phyloP scores from a whole-genome alignment of 37 sponge, comb jelly and placozoan genomes.

The Crambe crambe region DNA sequence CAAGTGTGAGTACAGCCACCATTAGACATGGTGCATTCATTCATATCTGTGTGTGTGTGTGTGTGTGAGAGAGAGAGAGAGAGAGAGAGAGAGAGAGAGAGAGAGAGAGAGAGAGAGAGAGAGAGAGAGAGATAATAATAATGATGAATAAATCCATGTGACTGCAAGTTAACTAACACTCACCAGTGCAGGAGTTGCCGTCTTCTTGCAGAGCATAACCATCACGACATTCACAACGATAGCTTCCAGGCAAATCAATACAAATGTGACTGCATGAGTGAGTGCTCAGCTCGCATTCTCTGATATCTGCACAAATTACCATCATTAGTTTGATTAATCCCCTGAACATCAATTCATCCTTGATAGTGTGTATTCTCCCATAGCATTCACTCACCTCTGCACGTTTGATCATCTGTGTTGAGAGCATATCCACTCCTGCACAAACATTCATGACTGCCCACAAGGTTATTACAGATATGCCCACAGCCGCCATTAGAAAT shows the following conservation, averaged over 20 bases:
- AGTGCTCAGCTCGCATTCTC: background rate
- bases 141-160: too few relatives aligned
- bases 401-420: background rate
- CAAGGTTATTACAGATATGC: constrained; percentile 22
- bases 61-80: too few relatives aligned
- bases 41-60: background rate
- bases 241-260: constrained; percentile 12
- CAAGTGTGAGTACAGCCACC: constrained; percentile 8
- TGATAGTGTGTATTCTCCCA: too few relatives aligned
- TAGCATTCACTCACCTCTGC: too few relatives aligned
- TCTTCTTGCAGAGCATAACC: background rate
- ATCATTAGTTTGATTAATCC: background rate
- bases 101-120: too few relatives aligned
- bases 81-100: too few relatives aligned
- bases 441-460: constrained; percentile 6
- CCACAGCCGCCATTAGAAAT: constrained; percentile 26
- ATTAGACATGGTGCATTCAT: background rate
- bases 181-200: background rate
- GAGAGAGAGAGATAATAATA: too few relatives aligned
- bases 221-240: constrained; percentile 8
- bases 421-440: constrained; percentile 2
- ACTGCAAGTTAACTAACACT: background rate
- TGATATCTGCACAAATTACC: constrained; percentile 6
- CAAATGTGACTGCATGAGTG: constrained; percentile 18
- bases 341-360: too few relatives aligned